phyloP scores from a whole-genome alignment of 1,140 invertebrate genomes.

The Drosophila ananassae region DNA sequence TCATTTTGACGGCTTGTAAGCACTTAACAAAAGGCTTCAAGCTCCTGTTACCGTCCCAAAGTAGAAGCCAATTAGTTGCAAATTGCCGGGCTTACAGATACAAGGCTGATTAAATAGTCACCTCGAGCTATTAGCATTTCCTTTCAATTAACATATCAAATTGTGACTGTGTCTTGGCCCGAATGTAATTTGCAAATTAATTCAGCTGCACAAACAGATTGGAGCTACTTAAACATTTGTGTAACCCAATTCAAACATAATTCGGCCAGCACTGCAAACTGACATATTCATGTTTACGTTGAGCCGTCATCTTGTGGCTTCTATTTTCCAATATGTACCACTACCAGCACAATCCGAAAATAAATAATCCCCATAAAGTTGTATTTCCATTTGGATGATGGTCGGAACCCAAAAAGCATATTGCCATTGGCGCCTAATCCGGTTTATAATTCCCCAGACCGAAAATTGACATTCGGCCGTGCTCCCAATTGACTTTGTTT shows the following conservation, averaged over 20 bases:
- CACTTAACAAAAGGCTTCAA: background rate
- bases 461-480: slow-evolving; percentile 34
- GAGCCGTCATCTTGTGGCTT: slow-evolving; percentile 31
- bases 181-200: slow-evolving; percentile 64
- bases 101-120: slow-evolving; percentile 24
- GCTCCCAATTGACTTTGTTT: slow-evolving; percentile 38
- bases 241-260: slow-evolving; percentile 48
- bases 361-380: slow-evolving; percentile 62
- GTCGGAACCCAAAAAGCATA: slow-evolving; percentile 10
- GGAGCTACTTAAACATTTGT: slow-evolving; percentile 33
- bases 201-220: slow-evolving; percentile 45
- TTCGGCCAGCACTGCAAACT: slow-evolving; percentile 51
- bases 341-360: slow-evolving; percentile 22
- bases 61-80: slow-evolving; percentile 26
- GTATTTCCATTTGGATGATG: slow-evolving; percentile 47
- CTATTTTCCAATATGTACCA: slow-evolving; percentile 7
- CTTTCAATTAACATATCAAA: slow-evolving; percentile 11
- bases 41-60: background rate
- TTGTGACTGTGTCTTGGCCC: slow-evolving; percentile 5
- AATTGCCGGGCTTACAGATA: slow-evolving; percentile 13
- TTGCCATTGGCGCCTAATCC: slow-evolving; percentile 49
- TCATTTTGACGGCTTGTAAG: slow-evolving; percentile 1
- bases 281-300: slow-evolving; percentile 60
- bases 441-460: slow-evolving; percentile 39
- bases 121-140: slow-evolving; percentile 36